Evolutionary conservation across 2,888 invertebrate genomes (phyloP).

Genomic region (Mechanitis mazaeus): DNA sequence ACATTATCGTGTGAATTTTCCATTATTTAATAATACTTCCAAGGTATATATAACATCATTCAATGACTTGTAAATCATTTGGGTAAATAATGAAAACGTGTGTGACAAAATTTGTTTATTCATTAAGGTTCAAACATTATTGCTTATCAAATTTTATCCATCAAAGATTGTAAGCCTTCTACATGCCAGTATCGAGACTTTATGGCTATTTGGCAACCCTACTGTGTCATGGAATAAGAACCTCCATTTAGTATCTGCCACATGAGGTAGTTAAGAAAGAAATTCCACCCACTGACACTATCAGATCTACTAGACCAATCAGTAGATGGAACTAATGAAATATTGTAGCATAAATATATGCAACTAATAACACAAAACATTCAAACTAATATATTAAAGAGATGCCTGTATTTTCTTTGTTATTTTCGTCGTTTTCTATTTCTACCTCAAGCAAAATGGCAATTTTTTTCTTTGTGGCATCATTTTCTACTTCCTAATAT

Average conservation of each 20-base stretch:
- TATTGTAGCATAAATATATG: too few relatives aligned
- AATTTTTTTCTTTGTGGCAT: not conserved
- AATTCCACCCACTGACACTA: not conserved
- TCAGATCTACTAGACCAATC: not conserved
- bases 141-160: constrained; percentile 30
- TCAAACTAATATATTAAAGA: too few relatives aligned
- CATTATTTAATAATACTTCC: too few relatives aligned
- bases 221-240: constrained; percentile 26
- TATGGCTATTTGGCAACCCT: constrained; percentile 22
- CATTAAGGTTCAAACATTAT: constrained; percentile 31
- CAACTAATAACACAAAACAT: too few relatives aligned
- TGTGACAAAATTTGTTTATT: constrained; percentile 34
- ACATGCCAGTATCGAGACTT: constrained; percentile 19
- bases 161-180: constrained; percentile 22
- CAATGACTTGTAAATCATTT: not conserved
- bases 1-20: too few relatives aligned
- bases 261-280: constrained; percentile 59
- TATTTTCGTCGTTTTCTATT: not conserved
- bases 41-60: too few relatives aligned
- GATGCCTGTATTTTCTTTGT: too few relatives aligned
- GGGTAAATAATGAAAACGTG: constrained; percentile 12
- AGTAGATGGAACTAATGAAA: too few relatives aligned
- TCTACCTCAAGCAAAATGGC: constrained; percentile 5
- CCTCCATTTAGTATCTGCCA: constrained; percentile 47
- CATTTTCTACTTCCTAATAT: not conserved